Evolutionary conservation across 2,113 vertebrate genomes (phyloP).

Genomic region (Oreochromis niloticus): DNA sequence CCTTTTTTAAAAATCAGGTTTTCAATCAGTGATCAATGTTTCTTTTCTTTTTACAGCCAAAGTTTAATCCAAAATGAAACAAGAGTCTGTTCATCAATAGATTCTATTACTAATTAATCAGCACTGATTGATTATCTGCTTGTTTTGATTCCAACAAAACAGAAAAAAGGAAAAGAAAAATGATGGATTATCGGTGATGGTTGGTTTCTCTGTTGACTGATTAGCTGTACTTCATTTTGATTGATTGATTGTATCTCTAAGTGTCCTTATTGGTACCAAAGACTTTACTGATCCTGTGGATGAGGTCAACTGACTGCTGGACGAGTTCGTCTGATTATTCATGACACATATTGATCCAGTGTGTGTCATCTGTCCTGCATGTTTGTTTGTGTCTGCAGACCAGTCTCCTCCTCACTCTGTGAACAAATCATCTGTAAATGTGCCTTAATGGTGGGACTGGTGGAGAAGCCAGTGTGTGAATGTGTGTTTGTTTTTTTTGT

Average conservation of each 20-base stretch:
- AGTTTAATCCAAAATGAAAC: not conserved
- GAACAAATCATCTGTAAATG: conserved; percentile 1
- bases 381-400: conserved; percentile 6
- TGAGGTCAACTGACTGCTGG: not conserved
- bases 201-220: not conserved
- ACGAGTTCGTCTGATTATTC: not conserved
- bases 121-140: not conserved
- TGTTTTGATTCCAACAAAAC: not conserved
- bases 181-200: not conserved
- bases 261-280: conserved; percentile 32
- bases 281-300: conserved; percentile 4
- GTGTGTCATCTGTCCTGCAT: not conserved
- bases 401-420: not conserved
- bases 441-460: conserved; percentile 21
- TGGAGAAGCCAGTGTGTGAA: not conserved
- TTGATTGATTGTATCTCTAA: not conserved
- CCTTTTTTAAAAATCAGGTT: not conserved
- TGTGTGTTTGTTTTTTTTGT: not conserved
- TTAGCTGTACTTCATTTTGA: not conserved
- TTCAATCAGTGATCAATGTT: not conserved
- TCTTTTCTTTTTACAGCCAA: not conserved
- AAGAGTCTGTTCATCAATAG: not conserved
- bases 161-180: not conserved
- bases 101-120: not conserved
- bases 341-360: not conserved